Base-by-base conservation (phyloP, 92 coral and sea anemone genomes). In the Actinernus sp. region DNA sequence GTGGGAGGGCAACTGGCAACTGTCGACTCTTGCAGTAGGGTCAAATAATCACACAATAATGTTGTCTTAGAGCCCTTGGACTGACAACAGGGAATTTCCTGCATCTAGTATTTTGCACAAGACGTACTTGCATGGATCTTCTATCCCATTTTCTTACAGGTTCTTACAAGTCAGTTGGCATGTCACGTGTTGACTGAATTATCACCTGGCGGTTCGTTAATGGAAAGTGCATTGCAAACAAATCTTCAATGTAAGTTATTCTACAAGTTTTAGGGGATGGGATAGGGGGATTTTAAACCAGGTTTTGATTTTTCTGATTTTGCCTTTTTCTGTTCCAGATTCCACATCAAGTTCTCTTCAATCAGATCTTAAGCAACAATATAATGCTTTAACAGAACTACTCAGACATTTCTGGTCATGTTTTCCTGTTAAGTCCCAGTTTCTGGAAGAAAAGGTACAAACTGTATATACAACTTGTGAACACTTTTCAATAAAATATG, bases 351-450 rank as follows among this genome's bases (percentile, higher is more conserved):
- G 75, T 14, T 53, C 87, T 7, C 29, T 89, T 7, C 88, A 86
- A 43, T 63, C 68, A 16, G 98, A 93, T 26, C 84, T 93, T 24
- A 87, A 78, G 52, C 92, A 86, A 4, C 98, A 93, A 55, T 93
- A 93, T 57, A 89, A 81, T 38, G 95, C 98, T 4, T 47, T 90
- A 54, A 45, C 91, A 4, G 98, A 93, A 49, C 72, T 93, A 23
- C 87, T 93, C 2, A 59, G 98, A 31, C 97, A 93, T 41, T 93
- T 93, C 70, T 93, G 98, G 98, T 86, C 96, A 1, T 93, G 98
- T 52, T 93, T 93, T 79, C 98, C 98, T 2, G 87, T 91, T 2
- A 93, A 82, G 49, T 74, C 98, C 17, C 72, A 83, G 22, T 93
- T 86, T 40, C 78, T 82, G 19, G 98, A 93, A 45, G 98, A 93